phyloP scores from a whole-genome alignment of 1,140 invertebrate species.

The Drosophila fuyamai region DNA sequence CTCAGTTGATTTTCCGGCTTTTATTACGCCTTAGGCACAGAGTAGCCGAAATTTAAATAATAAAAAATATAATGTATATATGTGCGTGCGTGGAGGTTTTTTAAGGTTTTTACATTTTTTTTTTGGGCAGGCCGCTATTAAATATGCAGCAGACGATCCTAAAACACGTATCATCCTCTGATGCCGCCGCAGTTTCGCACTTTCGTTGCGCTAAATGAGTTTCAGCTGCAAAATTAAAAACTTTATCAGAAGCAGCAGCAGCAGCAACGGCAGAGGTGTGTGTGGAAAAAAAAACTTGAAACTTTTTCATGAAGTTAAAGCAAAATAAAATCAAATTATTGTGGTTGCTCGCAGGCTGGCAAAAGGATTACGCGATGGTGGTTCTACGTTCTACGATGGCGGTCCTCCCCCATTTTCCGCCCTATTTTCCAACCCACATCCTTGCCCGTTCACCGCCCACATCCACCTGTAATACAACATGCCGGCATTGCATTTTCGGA shows the following conservation, averaged over 20 bases:
- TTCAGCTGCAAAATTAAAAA: constrained; percentile 82
- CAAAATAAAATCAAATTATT: constrained; percentile 84
- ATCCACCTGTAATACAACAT: constrained; percentile 64
- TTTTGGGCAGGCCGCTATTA: constrained; percentile 41
- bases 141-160: constrained; percentile 70
- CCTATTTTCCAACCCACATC: not conserved
- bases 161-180: constrained; percentile 73
- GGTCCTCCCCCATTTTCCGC: constrained; percentile 5
- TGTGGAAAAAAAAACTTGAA: constrained; percentile 70
- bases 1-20: constrained; percentile 46
- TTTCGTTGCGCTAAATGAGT: constrained; percentile 80
- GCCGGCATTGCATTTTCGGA: constrained; percentile 69
- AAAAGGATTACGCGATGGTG: constrained; percentile 73
- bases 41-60: constrained; percentile 18
- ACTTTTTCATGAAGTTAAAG: constrained; percentile 83
- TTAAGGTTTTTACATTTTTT: constrained; percentile 45
- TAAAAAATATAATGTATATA: not conserved
- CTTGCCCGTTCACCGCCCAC: not conserved
- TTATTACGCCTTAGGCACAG: constrained; percentile 27
- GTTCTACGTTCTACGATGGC: constrained; percentile 5
- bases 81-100: constrained; percentile 20
- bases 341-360: constrained; percentile 75
- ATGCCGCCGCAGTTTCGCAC: constrained; percentile 51
- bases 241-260: constrained; percentile 61
- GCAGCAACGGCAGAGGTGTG: constrained; percentile 32